phyloP scores from a whole-genome alignment of 2,888 invertebrate species.

The Zele albiditarsus region DNA sequence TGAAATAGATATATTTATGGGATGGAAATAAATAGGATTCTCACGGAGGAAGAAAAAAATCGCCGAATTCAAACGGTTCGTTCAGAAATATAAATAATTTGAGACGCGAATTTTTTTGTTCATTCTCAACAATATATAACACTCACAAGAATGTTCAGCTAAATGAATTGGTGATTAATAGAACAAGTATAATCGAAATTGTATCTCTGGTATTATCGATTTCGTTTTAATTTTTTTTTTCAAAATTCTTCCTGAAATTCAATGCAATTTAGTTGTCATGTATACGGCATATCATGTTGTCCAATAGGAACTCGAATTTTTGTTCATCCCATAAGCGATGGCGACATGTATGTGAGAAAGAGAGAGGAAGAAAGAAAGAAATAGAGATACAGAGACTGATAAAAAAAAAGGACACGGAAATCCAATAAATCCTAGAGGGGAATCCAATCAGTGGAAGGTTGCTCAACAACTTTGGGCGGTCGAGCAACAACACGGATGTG shows the following conservation, averaged over 20 bases:
- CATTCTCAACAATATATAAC: too few species aligned
- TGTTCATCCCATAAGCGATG: neutral
- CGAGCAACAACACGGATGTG: constrained; percentile 14
- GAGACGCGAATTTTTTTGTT: too few species aligned
- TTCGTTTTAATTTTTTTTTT: neutral
- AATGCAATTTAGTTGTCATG: neutral
- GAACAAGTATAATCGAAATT: too few species aligned
- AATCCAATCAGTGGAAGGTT: constrained; percentile 41
- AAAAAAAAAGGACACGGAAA: constrained; percentile 20
- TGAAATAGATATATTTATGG: too few species aligned
- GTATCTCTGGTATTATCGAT: too few species aligned
- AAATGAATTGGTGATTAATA: too few species aligned
- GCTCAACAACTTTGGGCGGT: constrained; percentile 33
- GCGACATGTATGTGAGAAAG: neutral
- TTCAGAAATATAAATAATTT: too few species aligned
- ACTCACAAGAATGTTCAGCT: too few species aligned
- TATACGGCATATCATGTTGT: neutral
- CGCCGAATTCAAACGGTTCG: too few species aligned
- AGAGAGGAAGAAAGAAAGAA: neutral
- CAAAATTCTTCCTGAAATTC: neutral
- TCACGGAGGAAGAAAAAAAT: too few species aligned
- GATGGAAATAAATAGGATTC: too few species aligned
- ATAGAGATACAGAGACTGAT: neutral
- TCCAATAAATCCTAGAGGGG: constrained; percentile 31
- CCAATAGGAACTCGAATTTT: neutral